Conservation (phyloP, 37 sponge, comb jelly and placozoan species). For the Haliclona indistincta region DNA sequence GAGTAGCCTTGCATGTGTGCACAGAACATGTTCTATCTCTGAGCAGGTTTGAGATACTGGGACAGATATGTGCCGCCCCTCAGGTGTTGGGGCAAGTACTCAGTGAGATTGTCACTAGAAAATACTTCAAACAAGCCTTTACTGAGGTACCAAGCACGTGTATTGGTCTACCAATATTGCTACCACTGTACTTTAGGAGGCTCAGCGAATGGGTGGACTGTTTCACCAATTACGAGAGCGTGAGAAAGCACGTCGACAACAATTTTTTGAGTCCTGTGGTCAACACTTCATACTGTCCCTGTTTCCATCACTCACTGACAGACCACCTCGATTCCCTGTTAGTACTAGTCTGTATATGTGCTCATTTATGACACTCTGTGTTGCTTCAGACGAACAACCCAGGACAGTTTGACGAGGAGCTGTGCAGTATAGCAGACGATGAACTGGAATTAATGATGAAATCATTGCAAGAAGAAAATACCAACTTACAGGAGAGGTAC, state of each 20-base stretch:
- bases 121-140: slow-evolving; percentile 21
- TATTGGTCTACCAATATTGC: background rate
- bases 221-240: slow-evolving; percentile 31
- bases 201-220: background rate
- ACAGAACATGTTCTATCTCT: no score
- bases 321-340: slow-evolving; percentile 42
- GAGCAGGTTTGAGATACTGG: slow-evolving; percentile 50
- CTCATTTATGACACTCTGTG: background rate
- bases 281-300: slow-evolving; percentile 51
- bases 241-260: slow-evolving; percentile 27
- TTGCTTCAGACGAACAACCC: background rate
- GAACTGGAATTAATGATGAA: background rate
- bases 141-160: slow-evolving; percentile 5
- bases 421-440: background rate
- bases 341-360: background rate
- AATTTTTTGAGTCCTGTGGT: slow-evolving; percentile 20
- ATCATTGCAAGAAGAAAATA: slow-evolving; percentile 5
- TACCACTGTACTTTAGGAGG: slow-evolving; percentile 24
- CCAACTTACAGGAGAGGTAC: background rate
- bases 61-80: slow-evolving; percentile 46
- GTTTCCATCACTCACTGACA: slow-evolving; percentile 53
- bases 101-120: slow-evolving; percentile 47
- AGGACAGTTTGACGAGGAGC: background rate
- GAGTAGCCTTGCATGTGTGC: background rate
- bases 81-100: slow-evolving; percentile 44